Percentiles rank a stretch among this genome's conserved stretches.
These are phyloP conservation scores for Colistium nudipinnis DNA, from an alignment of 2,113 vertebrate genomes.

Conservation along the genomic window DNA sequence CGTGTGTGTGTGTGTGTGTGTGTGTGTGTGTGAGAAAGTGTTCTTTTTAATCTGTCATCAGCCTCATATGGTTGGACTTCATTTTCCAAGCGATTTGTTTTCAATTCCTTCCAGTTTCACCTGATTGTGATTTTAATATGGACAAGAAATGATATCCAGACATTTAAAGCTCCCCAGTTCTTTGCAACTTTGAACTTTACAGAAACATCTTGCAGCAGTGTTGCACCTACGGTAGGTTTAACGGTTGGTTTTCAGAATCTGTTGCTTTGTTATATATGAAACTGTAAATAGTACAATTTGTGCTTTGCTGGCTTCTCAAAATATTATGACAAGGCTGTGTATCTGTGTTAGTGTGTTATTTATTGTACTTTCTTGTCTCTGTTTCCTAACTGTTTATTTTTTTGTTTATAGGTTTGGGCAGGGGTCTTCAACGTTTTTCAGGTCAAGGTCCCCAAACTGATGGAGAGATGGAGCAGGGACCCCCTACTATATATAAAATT, in stretches of 20 bases:
- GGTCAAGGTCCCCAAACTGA: no score
- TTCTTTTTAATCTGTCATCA: neutral
- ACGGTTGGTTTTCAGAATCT: no score
- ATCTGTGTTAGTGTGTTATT: neutral
- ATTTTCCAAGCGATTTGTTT: conserved; percentile 10
- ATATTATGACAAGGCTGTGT: neutral
- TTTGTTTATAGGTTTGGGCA: no score
- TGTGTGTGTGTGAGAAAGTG: no score
- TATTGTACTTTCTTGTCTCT: neutral
- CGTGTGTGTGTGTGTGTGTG: no score
- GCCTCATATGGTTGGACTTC: neutral
- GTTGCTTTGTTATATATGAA: no score
- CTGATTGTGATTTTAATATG: conserved; percentile 53
- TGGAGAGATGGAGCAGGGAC: no score
- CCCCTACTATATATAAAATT: no score
- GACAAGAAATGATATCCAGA: conserved; percentile 48
- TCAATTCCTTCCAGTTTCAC: conserved; percentile 24
- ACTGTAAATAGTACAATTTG: no score
- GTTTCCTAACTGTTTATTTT: no score
- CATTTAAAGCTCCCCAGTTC: conserved; percentile 6
- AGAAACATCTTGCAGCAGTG: neutral
- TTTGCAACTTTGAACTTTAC: conserved; percentile 19
- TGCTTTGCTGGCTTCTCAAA: neutral
- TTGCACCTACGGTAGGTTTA: no score
- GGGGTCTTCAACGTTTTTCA: no score